Percentiles rank a stretch among this genome's conserved stretches.
These are phyloP conservation scores for Homalodisca vitripennis DNA, from an alignment of 1,140 invertebrate species.

Conservation along the genomic window DNA sequence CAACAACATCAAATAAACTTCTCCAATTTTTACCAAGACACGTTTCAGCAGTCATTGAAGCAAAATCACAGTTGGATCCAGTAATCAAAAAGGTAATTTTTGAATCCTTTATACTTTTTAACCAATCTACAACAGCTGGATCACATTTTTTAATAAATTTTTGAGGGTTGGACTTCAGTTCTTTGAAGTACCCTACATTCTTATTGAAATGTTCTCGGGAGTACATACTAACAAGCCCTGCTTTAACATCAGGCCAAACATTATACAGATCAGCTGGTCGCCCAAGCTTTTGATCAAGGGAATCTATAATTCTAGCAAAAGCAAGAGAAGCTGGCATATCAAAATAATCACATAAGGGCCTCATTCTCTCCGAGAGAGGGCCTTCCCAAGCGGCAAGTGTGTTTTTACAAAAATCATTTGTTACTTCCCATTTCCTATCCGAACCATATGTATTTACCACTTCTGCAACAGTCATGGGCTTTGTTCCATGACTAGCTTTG, in stretches of 20 bases:
- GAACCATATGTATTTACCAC: conserved; percentile 62
- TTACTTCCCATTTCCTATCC: conserved; percentile 58
- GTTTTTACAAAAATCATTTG: conserved; percentile 55
- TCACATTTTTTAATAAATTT: conserved; percentile 65
- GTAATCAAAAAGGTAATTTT: conserved; percentile 72
- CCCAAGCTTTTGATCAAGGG: conserved; percentile 57
- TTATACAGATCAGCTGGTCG: conserved; percentile 51
- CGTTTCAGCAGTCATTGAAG: conserved; percentile 61
- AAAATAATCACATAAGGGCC: conserved; percentile 74
- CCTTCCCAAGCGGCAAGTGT: conserved; percentile 62
- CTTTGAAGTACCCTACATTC: conserved; percentile 61
- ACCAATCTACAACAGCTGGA: conserved; percentile 60
- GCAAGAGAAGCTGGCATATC: conserved; percentile 66
- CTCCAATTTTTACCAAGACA: conserved; percentile 69
- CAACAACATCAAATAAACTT: conserved; percentile 67
- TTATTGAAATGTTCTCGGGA: conserved; percentile 59
- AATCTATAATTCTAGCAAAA: conserved; percentile 71
- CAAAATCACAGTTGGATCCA: conserved; percentile 75
- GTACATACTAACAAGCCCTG: conserved; percentile 63
- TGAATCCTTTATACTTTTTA: conserved; percentile 55
- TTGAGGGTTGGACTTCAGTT: conserved; percentile 59
- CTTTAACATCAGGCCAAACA: conserved; percentile 66
- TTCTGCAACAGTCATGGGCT: conserved; percentile 55
- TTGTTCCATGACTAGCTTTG: conserved; percentile 69
- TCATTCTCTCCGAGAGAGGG: conserved; percentile 56